Percentiles rank a stretch among this genome's conserved stretches.
Evolutionary conservation across 1,140 invertebrate species (phyloP).

Genomic region (Popillia japonica): DNA sequence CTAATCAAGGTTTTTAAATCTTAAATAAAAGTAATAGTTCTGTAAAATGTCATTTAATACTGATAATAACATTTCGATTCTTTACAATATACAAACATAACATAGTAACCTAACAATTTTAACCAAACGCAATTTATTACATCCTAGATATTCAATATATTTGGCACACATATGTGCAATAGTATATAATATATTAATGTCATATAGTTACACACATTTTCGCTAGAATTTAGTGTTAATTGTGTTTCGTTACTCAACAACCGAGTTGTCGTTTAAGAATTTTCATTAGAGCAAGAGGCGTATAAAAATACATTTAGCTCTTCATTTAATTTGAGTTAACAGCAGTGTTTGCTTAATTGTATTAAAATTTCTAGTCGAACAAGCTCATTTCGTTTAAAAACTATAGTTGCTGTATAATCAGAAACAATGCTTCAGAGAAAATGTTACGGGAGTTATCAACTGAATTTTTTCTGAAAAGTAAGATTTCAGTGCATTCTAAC

Average conservation of each 20-base stretch:
- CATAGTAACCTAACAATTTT: slow-evolving; percentile 21
- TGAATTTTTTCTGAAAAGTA: too few species aligned
- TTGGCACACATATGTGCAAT: slow-evolving; percentile 33
- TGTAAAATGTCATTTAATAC: slow-evolving; percentile 36
- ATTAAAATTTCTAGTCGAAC: too few species aligned
- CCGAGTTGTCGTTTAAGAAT: neutral
- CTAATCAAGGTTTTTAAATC: too few species aligned
- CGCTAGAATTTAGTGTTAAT: neutral
- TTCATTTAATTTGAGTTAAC: neutral
- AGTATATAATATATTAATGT: slow-evolving; percentile 20
- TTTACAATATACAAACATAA: slow-evolving; percentile 33
- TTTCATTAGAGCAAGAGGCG: neutral
- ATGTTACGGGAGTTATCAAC: too few species aligned
- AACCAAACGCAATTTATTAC: neutral
- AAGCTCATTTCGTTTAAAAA: too few species aligned
- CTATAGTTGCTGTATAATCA: too few species aligned
- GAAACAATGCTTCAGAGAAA: too few species aligned
- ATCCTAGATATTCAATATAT: neutral
- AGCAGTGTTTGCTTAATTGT: too few species aligned
- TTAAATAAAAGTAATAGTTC: slow-evolving; percentile 7
- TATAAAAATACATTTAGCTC: slow-evolving; percentile 33
- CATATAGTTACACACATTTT: neutral
- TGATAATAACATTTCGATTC: neutral
- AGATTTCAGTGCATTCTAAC: too few species aligned
- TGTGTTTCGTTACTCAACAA: neutral